These are phyloP conservation scores for Atlantisia rogersi DNA, from an alignment of 2,113 vertebrate genomes.

Conservation along the genomic window DNA sequence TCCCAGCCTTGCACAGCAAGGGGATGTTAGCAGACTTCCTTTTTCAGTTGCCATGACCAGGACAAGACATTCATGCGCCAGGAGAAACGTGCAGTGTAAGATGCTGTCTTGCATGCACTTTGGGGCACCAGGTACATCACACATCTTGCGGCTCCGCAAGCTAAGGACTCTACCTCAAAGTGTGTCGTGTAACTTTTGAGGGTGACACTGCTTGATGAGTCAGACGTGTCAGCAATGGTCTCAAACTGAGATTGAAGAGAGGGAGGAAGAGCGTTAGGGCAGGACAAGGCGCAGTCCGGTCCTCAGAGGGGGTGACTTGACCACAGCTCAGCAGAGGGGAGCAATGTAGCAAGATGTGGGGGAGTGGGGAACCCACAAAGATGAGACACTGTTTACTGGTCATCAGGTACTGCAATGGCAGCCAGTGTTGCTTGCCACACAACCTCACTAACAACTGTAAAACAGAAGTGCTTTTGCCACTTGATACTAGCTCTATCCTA, in stretches of 20 bases:
- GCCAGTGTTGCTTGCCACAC: background rate
- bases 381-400: background rate
- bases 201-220: constrained; percentile 88
- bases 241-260: constrained; percentile 86
- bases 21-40: background rate
- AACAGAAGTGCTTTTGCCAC: background rate
- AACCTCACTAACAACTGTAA: background rate
- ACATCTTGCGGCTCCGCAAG: background rate
- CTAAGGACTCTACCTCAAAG: constrained; percentile 84
- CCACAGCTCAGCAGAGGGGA: background rate
- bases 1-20: background rate
- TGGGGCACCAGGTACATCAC: background rate
- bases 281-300: background rate
- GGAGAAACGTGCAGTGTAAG: background rate
- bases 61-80: background rate
- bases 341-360: background rate
- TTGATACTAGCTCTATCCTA: background rate
- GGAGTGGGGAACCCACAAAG: background rate
- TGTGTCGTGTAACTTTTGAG: constrained; percentile 91
- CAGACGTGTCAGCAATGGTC: constrained; percentile 86
- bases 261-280: background rate
- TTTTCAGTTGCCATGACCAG: background rate
- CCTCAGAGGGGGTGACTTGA: background rate
- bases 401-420: rapidly evolving
- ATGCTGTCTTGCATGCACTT: background rate